Conservation (phyloP, 2,888 invertebrate genomes). For the Tryphoninae sp. region DNA sequence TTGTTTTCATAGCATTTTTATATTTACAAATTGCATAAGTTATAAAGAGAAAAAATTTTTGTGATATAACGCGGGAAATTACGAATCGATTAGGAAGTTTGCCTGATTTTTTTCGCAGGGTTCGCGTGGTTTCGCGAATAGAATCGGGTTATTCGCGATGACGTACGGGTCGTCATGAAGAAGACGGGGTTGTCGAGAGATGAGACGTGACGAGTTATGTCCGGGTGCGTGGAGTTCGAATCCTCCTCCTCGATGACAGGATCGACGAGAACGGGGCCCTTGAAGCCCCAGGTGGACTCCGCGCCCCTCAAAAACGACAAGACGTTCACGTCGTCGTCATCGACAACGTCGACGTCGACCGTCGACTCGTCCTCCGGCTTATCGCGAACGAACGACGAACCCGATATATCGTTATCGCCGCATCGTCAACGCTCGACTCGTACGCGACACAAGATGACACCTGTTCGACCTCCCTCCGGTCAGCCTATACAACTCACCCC, state of each 20-base stretch:
- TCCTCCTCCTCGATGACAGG: constrained; percentile 77
- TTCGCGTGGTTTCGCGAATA: too few relatives aligned
- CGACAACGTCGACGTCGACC: constrained; percentile 82
- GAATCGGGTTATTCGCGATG: not conserved
- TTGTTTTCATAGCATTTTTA: not conserved
- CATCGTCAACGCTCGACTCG: constrained; percentile 61
- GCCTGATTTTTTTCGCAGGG: too few relatives aligned
- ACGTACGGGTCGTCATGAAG: constrained; percentile 37
- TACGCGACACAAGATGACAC: constrained; percentile 72
- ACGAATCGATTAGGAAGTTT: too few relatives aligned
- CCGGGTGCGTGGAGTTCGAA: constrained; percentile 71
- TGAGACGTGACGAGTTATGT: constrained; percentile 73
- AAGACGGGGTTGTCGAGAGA: constrained; percentile 59
- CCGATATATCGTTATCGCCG: constrained; percentile 67
- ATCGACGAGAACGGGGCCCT: constrained; percentile 72
- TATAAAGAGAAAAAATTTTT: not conserved
- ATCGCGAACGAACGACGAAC: constrained; percentile 54
- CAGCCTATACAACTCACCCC: constrained; percentile 86
- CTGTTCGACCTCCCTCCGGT: constrained; percentile 71
- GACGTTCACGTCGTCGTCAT: constrained; percentile 23
- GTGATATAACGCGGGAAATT: too few relatives aligned
- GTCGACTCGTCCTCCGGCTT: constrained; percentile 73
- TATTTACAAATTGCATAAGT: too few relatives aligned
- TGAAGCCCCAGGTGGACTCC: constrained; percentile 78
- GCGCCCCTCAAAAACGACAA: constrained; percentile 81